Evolutionary conservation across 2,888 invertebrate species (phyloP), one percentile per base, ranked within the genome.

Genomic region (Eulithis prunata): DNA sequence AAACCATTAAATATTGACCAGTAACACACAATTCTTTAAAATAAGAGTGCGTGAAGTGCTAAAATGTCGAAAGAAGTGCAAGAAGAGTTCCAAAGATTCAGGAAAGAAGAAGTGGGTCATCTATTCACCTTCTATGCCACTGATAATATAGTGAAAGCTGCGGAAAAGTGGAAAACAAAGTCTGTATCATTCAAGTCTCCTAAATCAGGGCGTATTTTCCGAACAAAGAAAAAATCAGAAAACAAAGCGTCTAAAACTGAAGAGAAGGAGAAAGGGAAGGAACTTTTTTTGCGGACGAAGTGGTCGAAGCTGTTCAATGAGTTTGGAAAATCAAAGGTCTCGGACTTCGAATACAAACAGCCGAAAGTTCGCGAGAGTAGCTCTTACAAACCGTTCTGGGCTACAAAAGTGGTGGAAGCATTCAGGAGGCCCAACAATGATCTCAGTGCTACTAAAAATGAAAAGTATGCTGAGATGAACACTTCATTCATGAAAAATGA

Each of bases 321-420:
- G 62, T 85, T 89, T 56, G 87, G 83, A 68, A 87, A 82, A 56
- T 80, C 84, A 0, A 90, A 85, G 79, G 85, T 91, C 0, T 83
- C 90, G 0, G 91, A 91, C 75, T 88, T 78, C 43, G 81, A 87
- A 3, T 89, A 89, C 66, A 83, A 85, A 61, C 86, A 82, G 61
- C 77, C 89, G 0, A 86, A 81, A 67, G 79, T 89, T 0, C 77
- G 89, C 2, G 79, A 78, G 58, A 77, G 87, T 64, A 88, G 88
- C 64, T 79, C 80, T 12, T 89, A 90, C 74, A 88, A 83, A 75
- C 87, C 89, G 0, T 88, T 90, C 73, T 91, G 90, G 91, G 89
- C 90, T 7, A 87, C 86, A 0, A 88, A 82, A 79, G 82, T 87
- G 0, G 76, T 75, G 6, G 61, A 69, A 62, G 57, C 68, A 8